Base-by-base conservation (phyloP, 2,888 invertebrate species). In the Andrena fulva region DNA sequence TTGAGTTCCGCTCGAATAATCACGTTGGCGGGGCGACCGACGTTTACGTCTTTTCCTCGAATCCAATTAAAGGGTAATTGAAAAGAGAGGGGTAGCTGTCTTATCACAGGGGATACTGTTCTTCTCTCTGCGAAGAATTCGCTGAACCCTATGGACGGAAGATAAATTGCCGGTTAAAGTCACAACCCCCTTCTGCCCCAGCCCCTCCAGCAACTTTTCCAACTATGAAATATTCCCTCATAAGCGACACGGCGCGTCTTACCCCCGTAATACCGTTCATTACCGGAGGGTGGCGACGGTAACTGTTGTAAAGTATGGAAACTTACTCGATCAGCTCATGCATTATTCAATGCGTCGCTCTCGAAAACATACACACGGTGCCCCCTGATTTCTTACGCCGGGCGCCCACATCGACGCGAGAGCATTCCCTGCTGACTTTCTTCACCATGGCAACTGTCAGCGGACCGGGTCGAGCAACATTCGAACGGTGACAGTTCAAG, bases 161-260 rank as follows among this genome's bases (percentile, higher is more conserved):
- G 73, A 89, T 87, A 87, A 89, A 90, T 87, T 82, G 77, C 79
- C 66, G 76, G 70, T 85, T 85, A 83, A 77, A 85, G 73, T 75
- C 84, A 50, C 73, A 64, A 63, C 64, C 62, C 71, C 74, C 52
- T 54, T 12, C 33, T 31, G 66, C 63, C 63, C 72, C 8, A 62
- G 63, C 64, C 64, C 64, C 50, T 48, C 52, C 74, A 63, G 74
- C 83, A 89, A 90, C 87, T 91, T 90, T 82, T 85, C 75, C 84
- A 84, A 89, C 89, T 86, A 90, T 90, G 86, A 90, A 90, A 90
- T 91, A 91, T 90, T 85, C 81, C 81, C 87, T 83, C 86, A 79
- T 87, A 88, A 89, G 84, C 88, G 87, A 78, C 85, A 76, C 79
- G 87, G 80, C 84, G 82, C 80, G 71, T 84, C 87, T 80, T 79